Conservation (phyloP, 2,113 vertebrate species). For the Marmota monax region DNA sequence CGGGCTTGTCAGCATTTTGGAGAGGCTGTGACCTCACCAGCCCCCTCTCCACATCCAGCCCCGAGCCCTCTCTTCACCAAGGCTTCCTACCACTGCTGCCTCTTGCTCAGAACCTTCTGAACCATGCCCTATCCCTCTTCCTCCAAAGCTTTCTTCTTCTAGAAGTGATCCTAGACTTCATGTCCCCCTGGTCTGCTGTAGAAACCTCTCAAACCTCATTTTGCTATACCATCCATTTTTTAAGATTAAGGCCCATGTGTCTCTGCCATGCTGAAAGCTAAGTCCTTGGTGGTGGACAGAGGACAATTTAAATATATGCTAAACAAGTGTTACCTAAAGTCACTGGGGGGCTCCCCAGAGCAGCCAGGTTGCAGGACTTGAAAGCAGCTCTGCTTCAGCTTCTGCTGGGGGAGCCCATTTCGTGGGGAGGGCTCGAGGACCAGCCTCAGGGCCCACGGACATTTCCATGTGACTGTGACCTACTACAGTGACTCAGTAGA, state of each 20-base stretch:
- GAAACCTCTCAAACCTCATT: not conserved
- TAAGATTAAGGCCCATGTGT: too few relatives aligned
- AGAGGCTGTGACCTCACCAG: too few relatives aligned
- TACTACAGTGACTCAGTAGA: not conserved
- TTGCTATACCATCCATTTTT: not conserved
- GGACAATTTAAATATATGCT: not conserved
- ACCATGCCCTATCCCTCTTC: not conserved
- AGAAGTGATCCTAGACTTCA: not conserved
- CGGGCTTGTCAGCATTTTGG: too few relatives aligned
- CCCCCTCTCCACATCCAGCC: too few relatives aligned
- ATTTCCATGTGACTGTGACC: fast-evolving
- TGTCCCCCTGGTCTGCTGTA: not conserved
- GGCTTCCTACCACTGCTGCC: fast-evolving
- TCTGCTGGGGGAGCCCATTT: not conserved
- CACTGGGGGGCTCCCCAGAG: not conserved
- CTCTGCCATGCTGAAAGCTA: not conserved
- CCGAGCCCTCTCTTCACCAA: too few relatives aligned
- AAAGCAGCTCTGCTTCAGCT: not conserved
- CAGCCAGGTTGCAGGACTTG: not conserved
- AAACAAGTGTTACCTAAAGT: not conserved
- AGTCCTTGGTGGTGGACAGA: not conserved
- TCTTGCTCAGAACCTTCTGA: not conserved
- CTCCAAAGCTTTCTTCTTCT: not conserved
- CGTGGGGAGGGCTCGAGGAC: too few relatives aligned
- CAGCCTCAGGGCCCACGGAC: not conserved